Conservation (phyloP, 2,113 vertebrate species). For the Campylomormyrus tamandua region DNA sequence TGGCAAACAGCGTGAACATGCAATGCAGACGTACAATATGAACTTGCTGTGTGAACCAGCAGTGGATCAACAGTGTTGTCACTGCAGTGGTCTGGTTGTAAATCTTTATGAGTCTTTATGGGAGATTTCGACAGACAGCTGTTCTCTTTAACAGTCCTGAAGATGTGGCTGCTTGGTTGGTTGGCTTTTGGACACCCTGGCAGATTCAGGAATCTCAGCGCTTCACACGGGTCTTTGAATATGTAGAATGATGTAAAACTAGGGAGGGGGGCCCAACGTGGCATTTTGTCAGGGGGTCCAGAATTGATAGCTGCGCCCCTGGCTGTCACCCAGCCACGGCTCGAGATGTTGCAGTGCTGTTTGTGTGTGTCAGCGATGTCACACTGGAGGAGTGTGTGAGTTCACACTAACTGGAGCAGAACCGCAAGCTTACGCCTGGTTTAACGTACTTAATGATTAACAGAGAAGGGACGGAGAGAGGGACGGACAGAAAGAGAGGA, state of each 20-base stretch:
- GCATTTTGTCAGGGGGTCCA: neutral
- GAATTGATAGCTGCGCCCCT: neutral
- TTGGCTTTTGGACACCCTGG: neutral
- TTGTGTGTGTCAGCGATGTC: neutral
- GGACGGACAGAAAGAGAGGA: neutral
- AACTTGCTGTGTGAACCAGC: neutral
- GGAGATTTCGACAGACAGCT: neutral
- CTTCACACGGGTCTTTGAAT: neutral
- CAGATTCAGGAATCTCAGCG: neutral
- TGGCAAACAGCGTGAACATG: neutral
- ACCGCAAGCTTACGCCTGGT: conserved; percentile 4
- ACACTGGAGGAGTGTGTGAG: neutral
- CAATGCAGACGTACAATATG: neutral
- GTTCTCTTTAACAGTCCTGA: neutral
- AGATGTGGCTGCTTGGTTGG: neutral
- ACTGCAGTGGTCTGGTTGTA: neutral
- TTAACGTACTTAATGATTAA: conserved; percentile 62
- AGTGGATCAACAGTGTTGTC: neutral
- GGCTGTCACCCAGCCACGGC: neutral
- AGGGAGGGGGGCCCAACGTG: neutral
- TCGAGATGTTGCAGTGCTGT: neutral
- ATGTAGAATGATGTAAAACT: neutral
- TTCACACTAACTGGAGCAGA: neutral
- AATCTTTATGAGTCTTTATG: neutral
- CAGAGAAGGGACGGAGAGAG: conserved; percentile 33